These are phyloP conservation scores for Hydrozoanthus tunicans DNA, from an alignment of 64 coral and sea anemone genomes.

Conservation along the genomic window DNA sequence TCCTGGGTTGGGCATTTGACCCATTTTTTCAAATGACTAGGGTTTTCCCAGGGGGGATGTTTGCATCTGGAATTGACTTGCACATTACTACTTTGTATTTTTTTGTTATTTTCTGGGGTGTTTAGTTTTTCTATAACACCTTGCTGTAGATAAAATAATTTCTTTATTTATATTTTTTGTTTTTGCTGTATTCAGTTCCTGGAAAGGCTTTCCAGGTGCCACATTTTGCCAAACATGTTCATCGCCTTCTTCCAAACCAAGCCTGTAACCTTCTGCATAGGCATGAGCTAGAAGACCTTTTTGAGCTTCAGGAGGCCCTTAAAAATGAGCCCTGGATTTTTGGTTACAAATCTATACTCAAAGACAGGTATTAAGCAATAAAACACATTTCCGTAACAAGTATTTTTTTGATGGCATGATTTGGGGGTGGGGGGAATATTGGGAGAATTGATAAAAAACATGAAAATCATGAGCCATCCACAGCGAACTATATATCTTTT, in stretches of 20 bases:
- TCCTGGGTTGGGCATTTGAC: no score
- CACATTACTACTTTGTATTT: no score
- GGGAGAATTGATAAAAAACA: no score
- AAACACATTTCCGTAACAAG: no score
- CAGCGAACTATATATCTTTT: no score
- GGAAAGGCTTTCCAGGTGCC: constrained; percentile 42
- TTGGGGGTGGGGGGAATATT: no score
- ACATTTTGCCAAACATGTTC: constrained; percentile 4
- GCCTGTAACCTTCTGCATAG: not conserved
- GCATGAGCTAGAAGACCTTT: not conserved
- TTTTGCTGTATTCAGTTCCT: not conserved
- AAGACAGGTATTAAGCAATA: not conserved
- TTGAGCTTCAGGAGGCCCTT: constrained; percentile 9
- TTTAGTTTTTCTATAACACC: not conserved
- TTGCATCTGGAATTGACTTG: no score
- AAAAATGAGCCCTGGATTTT: not conserved
- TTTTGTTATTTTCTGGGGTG: not conserved
- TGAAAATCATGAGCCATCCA: no score
- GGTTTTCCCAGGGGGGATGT: no score
- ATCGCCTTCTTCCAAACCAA: constrained; percentile 30
- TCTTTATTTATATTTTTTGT: not conserved
- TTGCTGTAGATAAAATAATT: not conserved
- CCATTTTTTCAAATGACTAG: no score
- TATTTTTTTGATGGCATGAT: no score
- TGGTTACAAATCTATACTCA: constrained; percentile 20